Conservation (phyloP, 2,888 invertebrate species). For the Alcis repandata region DNA sequence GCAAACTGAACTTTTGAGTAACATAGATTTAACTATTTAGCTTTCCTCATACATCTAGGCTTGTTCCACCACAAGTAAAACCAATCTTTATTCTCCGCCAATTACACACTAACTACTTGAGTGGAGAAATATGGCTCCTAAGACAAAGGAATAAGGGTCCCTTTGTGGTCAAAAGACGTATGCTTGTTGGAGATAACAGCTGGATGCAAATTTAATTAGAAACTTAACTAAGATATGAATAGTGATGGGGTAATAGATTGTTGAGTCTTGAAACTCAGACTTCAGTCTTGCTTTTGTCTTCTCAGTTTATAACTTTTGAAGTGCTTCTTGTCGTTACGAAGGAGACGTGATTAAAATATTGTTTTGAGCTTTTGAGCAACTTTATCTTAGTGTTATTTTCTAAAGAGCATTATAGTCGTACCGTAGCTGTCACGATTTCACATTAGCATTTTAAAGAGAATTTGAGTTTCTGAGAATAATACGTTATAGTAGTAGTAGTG, state of each 20-base stretch:
- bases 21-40: background rate
- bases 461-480: no score
- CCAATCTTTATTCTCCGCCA: slow-evolving; percentile 4
- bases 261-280: background rate
- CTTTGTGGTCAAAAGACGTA: slow-evolving; percentile 43
- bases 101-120: slow-evolving; percentile 16
- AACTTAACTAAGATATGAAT: slow-evolving; percentile 50
- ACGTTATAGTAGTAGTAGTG: no score
- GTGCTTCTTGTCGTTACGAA: background rate
- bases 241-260: slow-evolving; percentile 33
- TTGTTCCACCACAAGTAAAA: background rate
- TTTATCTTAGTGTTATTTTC: no score
- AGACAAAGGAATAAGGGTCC: slow-evolving; percentile 39
- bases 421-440: no score
- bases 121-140: slow-evolving; percentile 33
- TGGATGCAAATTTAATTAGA: slow-evolving; percentile 62
- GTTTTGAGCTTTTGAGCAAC: background rate
- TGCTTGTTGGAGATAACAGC: slow-evolving; percentile 48
- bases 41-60: background rate
- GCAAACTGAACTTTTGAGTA: background rate
- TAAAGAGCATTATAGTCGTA: no score
- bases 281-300: background rate
- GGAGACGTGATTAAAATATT: background rate
- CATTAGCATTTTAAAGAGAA: no score
- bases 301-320: background rate